Conservation (phyloP, 2,888 invertebrate species). For the Mechanitis messenoides region DNA sequence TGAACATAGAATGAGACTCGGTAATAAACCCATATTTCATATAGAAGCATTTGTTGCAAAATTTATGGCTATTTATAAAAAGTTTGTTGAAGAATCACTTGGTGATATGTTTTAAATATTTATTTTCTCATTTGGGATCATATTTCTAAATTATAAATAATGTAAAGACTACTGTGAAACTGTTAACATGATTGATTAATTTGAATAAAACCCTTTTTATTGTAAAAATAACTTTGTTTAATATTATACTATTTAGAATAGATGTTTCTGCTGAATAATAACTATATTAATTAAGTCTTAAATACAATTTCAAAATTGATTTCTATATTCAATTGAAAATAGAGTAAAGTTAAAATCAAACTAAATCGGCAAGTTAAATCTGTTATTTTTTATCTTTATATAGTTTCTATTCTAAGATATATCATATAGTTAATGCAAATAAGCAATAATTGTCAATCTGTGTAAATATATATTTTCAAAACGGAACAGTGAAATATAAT, state of each 20-base stretch:
- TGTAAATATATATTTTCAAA: no score
- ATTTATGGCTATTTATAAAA: conserved; percentile 96
- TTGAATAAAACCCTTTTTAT: neutral
- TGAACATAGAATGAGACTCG: conserved; percentile 94
- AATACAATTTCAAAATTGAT: no score
- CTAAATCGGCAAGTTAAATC: no score
- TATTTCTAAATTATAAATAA: neutral
- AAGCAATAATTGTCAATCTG: no score
- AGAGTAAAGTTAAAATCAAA: no score
- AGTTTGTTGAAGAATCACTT: conserved; percentile 86
- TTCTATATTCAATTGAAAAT: no score
- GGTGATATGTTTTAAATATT: conserved; percentile 69
- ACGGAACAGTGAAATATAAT: no score
- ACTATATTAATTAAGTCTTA: no score
- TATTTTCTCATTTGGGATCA: neutral
- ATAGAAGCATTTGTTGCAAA: conserved; percentile 97
- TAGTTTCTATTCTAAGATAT: no score
- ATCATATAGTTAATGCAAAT: no score
- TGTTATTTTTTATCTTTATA: no score
- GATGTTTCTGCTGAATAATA: no score
- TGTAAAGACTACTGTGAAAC: conserved; percentile 1
- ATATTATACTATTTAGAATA: neutral
- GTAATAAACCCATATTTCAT: conserved; percentile 97
- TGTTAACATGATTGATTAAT: neutral
- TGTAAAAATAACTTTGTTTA: neutral